Evolutionary conservation across 2,888 invertebrate genomes (phyloP).

Genomic region (Euproctis similis): DNA sequence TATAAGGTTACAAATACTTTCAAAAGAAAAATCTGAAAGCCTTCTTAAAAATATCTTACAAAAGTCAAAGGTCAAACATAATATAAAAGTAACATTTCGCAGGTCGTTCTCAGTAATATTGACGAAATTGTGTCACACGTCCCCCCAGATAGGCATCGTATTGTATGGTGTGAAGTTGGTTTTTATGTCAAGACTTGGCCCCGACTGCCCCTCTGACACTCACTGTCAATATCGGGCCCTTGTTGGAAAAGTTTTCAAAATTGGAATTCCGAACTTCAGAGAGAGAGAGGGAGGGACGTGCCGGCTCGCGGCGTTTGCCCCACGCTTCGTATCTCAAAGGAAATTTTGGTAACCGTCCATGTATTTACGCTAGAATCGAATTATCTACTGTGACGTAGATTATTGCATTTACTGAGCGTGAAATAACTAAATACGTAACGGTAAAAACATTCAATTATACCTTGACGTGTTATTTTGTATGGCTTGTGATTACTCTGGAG

Average conservation of each 20-base stretch:
- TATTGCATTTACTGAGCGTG: constrained; percentile 64
- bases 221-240: constrained; percentile 67
- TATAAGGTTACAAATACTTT: too few relatives aligned
- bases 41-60: too few relatives aligned
- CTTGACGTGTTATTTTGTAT: constrained; percentile 16
- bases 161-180: constrained; percentile 32
- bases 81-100: too few relatives aligned
- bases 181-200: constrained; percentile 34
- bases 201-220: constrained; percentile 60
- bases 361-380: constrained; percentile 67
- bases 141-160: constrained; percentile 14
- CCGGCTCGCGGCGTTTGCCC: constrained; percentile 55
- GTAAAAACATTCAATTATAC: constrained; percentile 34
- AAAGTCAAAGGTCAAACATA: too few relatives aligned
- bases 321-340: constrained; percentile 71
- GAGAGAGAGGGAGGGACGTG: too few relatives aligned
- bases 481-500: constrained; percentile 5
- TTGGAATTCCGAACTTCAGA: constrained; percentile 73
- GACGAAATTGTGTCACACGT: constrained; percentile 16
- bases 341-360: constrained; percentile 67
- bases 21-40: too few relatives aligned
- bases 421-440: constrained; percentile 55
- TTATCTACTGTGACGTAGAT: constrained; percentile 61
- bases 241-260: constrained; percentile 73
- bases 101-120: too few relatives aligned